Conservation (phyloP, 92 coral and sea anemone species). For the Palythoa grandiflora region DNA sequence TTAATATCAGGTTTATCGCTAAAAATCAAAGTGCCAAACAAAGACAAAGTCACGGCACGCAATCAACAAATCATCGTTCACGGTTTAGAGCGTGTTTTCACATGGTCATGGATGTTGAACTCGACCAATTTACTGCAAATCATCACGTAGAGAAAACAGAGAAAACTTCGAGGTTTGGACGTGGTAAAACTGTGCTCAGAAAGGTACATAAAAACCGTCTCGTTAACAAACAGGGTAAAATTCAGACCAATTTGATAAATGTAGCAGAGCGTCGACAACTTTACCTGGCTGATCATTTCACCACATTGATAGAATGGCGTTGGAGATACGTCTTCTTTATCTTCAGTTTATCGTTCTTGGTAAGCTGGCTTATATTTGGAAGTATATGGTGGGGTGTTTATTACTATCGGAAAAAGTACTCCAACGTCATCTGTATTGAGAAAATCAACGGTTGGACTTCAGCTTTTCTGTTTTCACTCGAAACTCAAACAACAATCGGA, state of each 20-base stretch:
- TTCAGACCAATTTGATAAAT: constrained; percentile 71
- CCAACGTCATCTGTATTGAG: constrained; percentile 72
- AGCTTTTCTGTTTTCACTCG: constrained; percentile 85
- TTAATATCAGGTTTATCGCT: background rate
- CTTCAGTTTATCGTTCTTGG: constrained; percentile 79
- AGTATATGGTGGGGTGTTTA: constrained; percentile 94
- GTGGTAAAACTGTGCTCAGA: constrained; percentile 67
- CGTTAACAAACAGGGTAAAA: constrained; percentile 81
- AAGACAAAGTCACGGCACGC: constrained; percentile 28
- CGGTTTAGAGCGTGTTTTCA: background rate
- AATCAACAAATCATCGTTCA: background rate
- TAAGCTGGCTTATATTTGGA: constrained; percentile 91
- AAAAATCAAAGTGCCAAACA: background rate
- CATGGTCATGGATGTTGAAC: constrained; percentile 42
- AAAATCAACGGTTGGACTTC: constrained; percentile 75
- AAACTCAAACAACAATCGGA: constrained; percentile 86
- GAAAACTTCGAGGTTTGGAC: constrained; percentile 65
- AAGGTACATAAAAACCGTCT: constrained; percentile 83
- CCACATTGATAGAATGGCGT: constrained; percentile 92
- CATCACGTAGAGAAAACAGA: constrained; percentile 65
- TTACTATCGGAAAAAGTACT: constrained; percentile 61
- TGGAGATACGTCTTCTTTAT: constrained; percentile 91
- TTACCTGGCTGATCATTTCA: constrained; percentile 89
- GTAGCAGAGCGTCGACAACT: constrained; percentile 81
- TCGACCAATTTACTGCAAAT: constrained; percentile 42